These are phyloP conservation scores for Apis laboriosa DNA, from an alignment of 1,140 invertebrate species.

Conservation along the genomic window DNA sequence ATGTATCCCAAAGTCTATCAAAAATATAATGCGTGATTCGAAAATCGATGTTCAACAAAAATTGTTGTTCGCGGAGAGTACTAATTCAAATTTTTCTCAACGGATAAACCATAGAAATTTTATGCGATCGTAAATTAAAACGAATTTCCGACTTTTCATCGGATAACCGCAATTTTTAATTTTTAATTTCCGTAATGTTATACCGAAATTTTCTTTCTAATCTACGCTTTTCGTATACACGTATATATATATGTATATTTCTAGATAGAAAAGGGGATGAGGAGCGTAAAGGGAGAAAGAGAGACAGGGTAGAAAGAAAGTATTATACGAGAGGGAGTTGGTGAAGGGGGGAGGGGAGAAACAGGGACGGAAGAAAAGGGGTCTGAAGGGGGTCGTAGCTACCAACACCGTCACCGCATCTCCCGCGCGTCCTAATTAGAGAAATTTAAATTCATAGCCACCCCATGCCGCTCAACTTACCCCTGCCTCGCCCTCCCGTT, in stretches of 20 bases:
- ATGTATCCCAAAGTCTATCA: neutral
- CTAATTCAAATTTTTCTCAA: too few species aligned
- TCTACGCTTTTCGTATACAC: neutral
- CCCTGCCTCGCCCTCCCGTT: conserved; percentile 40
- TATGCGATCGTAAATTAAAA: too few species aligned
- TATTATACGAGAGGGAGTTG: conserved; percentile 55
- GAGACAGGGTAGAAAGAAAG: conserved; percentile 38
- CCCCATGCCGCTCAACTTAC: conserved; percentile 65
- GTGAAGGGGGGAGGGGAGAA: conserved; percentile 42
- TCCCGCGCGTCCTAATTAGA: conserved; percentile 78
- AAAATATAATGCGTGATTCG: neutral
- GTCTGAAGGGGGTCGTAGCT: conserved; percentile 61
- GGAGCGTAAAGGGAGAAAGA: conserved; percentile 38
- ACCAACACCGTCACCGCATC: conserved; percentile 71
- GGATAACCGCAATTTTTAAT: too few species aligned
- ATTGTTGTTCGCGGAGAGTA: too few species aligned
- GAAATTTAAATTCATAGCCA: conserved; percentile 80
- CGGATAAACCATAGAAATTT: too few species aligned
- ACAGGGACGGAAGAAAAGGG: conserved; percentile 54
- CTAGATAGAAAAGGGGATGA: neutral
- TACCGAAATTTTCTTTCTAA: neutral
- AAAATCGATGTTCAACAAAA: too few species aligned
- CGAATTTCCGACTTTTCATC: too few species aligned
- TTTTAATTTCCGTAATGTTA: neutral
- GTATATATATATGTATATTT: neutral